phyloP scores from a whole-genome alignment of 2,797 vertebrate species.

The Epinephelus coioides region DNA sequence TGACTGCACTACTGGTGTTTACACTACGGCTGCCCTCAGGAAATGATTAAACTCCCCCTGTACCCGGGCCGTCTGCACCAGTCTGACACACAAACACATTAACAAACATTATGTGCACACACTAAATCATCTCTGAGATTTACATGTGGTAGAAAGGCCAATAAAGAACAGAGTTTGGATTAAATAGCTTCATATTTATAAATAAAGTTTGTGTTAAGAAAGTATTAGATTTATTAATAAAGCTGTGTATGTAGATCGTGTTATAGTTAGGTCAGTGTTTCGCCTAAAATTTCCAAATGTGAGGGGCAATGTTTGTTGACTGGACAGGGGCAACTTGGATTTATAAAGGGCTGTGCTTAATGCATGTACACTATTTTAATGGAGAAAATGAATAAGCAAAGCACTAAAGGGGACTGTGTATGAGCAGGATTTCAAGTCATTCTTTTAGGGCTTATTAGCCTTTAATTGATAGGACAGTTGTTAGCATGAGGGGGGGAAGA shows the following conservation, averaged over 20 bases:
- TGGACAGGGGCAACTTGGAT: not conserved
- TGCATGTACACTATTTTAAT: not conserved
- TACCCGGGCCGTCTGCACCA: slow-evolving; percentile 51
- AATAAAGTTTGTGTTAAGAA: no score
- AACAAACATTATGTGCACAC: slow-evolving; percentile 16
- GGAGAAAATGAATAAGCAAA: not conserved
- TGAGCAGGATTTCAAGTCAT: not conserved
- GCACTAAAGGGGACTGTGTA: no score
- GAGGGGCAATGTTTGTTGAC: not conserved
- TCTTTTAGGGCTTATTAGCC: no score
- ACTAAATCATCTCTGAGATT: not conserved
- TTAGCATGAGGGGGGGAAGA: no score
- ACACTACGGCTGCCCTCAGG: slow-evolving; percentile 77
- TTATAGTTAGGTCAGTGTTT: not conserved
- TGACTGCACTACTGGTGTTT: slow-evolving; percentile 74
- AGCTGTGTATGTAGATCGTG: not conserved
- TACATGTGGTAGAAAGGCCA: not conserved
- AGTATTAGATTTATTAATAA: not conserved
- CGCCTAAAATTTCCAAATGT: not conserved
- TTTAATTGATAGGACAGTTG: no score
- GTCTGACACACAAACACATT: slow-evolving; percentile 38
- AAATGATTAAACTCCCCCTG: slow-evolving; percentile 78
- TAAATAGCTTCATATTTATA: not conserved
- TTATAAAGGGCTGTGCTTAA: not conserved
- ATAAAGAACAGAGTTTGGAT: not conserved